Evolutionary conservation across 2,888 invertebrate genomes (phyloP), one percentile per base, ranked within the genome.

Genomic region (Aleiodes leptofemur): DNA sequence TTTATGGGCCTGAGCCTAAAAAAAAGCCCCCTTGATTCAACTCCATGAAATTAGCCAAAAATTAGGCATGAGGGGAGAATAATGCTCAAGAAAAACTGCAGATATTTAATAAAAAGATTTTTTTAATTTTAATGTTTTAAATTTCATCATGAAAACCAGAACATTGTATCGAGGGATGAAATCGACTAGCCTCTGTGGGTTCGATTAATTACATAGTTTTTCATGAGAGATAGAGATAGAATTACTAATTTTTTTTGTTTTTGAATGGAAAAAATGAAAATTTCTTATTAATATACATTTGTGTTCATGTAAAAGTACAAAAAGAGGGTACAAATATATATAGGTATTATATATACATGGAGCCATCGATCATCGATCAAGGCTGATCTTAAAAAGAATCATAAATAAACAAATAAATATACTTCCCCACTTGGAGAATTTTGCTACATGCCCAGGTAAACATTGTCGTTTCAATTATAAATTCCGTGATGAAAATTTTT

Each of bases 321-420:
- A 61, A 64, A 48, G 48, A 64, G 8, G 14, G 23, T 34, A 43
- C 64, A 64, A 59, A 59, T 48, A 64, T 64, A 23, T 64, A 64
- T 64, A 64, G 9, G 7, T 64, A 23, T 48, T 43, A 64, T 64
- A 64, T 64, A 64, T 64, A 64, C 64, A 64, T 48, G 16, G 23
- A 64, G 64, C 64, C 64, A 43, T 64, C 48, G 64, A 64, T 64
- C 16, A 48, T 48, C 11, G 6, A 16, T 64, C 64, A 64, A 64
- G 48, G 43, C 64, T 43, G 16, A 31, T 68, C 68, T 34, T 68
- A 51, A 23, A 68, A 50, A 68, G 29, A 68, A 68, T 8, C 50
- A 68, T 68, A 68, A 68, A 68, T 68, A 68, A 64, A 68, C 51
- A 68, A 68, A 68, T 68, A 68, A 68, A 68, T 68, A 68, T 51